A percentile compares a stretch with the other conserved stretches of the same genome.
Evolutionary conservation across 2,888 invertebrate species (phyloP).

Genomic region (Ophion ellenae): DNA sequence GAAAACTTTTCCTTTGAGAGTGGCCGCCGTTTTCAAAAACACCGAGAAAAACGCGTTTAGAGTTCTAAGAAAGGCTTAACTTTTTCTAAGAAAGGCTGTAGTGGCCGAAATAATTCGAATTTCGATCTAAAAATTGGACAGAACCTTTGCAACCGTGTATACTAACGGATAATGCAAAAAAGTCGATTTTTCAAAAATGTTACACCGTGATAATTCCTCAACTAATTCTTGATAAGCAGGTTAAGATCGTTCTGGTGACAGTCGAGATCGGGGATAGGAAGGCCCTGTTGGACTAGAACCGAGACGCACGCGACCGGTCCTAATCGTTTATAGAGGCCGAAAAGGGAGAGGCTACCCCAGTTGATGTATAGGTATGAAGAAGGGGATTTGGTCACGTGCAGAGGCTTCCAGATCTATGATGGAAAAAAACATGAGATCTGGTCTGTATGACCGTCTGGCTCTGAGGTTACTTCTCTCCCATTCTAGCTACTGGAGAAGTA

Average conservation of each 20-base stretch:
- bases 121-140: no score
- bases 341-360: conserved; percentile 13
- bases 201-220: no score
- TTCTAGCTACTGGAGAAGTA: not conserved
- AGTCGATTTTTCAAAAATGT: no score
- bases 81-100: no score
- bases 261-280: not conserved
- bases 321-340: conserved; percentile 41
- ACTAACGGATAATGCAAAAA: no score
- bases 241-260: conserved; percentile 3
- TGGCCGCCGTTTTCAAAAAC: no score
- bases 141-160: no score
- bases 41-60: no score
- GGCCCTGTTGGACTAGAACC: conserved; percentile 10
- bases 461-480: conserved; percentile 22
- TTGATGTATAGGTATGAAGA: conserved; percentile 41
- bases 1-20: no score
- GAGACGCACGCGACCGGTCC: conserved; percentile 46
- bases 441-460: not conserved
- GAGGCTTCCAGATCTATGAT: conserved; percentile 39
- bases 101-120: no score
- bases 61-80: no score
- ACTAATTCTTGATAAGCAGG: not conserved
- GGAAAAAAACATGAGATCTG: conserved; percentile 33
- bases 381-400: conserved; percentile 60